A percentile compares a stretch with the other conserved stretches of the same genome.
Conservation (phyloP, 2,113 vertebrate genomes). For the Tachycineta bicolor region DNA sequence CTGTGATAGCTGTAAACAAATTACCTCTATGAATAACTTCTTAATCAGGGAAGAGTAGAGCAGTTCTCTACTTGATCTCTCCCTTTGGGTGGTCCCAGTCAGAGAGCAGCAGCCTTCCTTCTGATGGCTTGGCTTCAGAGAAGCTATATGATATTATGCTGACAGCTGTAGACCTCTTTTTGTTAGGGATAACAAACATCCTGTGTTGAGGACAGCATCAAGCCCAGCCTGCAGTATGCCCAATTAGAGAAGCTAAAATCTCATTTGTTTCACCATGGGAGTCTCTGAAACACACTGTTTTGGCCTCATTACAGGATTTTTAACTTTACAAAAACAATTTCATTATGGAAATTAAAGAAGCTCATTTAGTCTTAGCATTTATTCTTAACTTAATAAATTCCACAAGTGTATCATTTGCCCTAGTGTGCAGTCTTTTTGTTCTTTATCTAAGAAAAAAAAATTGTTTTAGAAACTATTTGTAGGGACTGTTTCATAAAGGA, state of each 20-base stretch:
- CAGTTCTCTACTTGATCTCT: slow-evolving; percentile 76
- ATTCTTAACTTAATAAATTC: slow-evolving; percentile 79
- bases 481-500: slow-evolving; percentile 15
- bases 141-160: slow-evolving; percentile 72
- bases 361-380: slow-evolving; percentile 78
- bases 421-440: slow-evolving; percentile 61
- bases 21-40: slow-evolving; percentile 78
- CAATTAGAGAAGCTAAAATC: slow-evolving; percentile 87
- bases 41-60: slow-evolving; percentile 77
- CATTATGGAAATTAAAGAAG: slow-evolving; percentile 87
- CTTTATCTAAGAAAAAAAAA: slow-evolving; percentile 67
- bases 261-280: slow-evolving; percentile 87
- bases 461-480: slow-evolving; percentile 44
- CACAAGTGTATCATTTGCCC: slow-evolving; percentile 69
- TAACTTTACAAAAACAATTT: slow-evolving; percentile 88
- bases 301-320: slow-evolving; percentile 87
- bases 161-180: slow-evolving; percentile 85
- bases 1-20: slow-evolving; percentile 81
- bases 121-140: slow-evolving; percentile 75
- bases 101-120: slow-evolving; percentile 67
- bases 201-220: slow-evolving; percentile 78
- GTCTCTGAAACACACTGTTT: slow-evolving; percentile 82
- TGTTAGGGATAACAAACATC: slow-evolving; percentile 83
- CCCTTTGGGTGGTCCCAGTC: slow-evolving; percentile 83
- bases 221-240: slow-evolving; percentile 82